Base-by-base conservation (phyloP, 2,113 vertebrate species). In the Psophia crepitans region DNA sequence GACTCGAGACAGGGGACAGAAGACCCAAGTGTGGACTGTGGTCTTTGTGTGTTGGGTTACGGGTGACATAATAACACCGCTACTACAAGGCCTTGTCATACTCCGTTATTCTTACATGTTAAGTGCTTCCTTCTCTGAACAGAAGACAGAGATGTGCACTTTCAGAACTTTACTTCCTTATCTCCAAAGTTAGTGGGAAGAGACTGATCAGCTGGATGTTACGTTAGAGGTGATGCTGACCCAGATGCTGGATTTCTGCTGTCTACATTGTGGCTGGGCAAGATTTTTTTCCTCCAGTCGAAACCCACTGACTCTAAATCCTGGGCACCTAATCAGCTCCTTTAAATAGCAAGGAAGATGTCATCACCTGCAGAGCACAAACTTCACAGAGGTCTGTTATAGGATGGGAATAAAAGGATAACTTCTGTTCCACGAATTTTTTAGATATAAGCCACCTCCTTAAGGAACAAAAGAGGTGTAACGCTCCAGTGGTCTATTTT, bases 111-210 rank as follows among this genome's bases (percentile, higher is more conserved):
- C 84, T 89, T 89, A 81, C 78, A 26, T 33, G 17, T 69, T 63
- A 93, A 84, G 87, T 74, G 85, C 56, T 87, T 87, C 87, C 74
- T 63, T 66, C 77, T 93, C 84, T 43, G 71, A 75, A 78, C 58
- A 92, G 76, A 70, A 96, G 85, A 79, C 37, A 84, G 65, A 37
- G 60, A 39, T 16, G 69, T 80, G 32, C 32, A 30, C 28, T 89
- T 80, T 28, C 64, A 88, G 56, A 74, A 48, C 23, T 89, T 79
- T 65, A 51, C 79, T 81, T 81, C 65, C 48, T 51, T 48, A 87
- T 90, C 57, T 91, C 92, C 66, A 80, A 89, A 93, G 69, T 75
- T 33, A 90, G 86, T 53, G 61, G 54, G 66, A 94, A 89, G 75
- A 58, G 33, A 83, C 56, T 6, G 19, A 60, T 32, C 93, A 88